phyloP scores from a whole-genome alignment of 2,113 vertebrate species.

The Cyprinodon tularosa region DNA sequence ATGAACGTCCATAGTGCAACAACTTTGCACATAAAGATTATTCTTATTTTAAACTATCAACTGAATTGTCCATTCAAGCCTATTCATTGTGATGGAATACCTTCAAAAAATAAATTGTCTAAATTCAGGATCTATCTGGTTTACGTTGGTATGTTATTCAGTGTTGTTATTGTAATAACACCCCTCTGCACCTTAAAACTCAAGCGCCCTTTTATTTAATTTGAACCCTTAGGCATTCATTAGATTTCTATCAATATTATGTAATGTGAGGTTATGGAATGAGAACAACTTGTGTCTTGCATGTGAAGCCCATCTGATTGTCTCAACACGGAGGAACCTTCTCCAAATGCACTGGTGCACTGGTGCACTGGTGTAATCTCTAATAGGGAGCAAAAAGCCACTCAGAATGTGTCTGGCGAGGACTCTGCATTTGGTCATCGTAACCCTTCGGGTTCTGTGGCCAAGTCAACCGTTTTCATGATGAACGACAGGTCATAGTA shows the following conservation, averaged over 20 bases:
- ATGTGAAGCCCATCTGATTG: constrained; percentile 55
- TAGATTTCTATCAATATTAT: constrained; percentile 22
- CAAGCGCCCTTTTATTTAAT: constrained; percentile 54
- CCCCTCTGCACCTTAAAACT: constrained; percentile 30
- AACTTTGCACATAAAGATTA: no score
- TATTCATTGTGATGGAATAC: constrained; percentile 3
- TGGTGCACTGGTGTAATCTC: constrained; percentile 37
- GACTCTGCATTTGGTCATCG: constrained; percentile 52
- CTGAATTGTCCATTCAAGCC: constrained; percentile 29
- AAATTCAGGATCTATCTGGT: constrained; percentile 11
- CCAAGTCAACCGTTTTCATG: constrained; percentile 70
- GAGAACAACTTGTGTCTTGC: constrained; percentile 16
- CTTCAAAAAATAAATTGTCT: constrained; percentile 3
- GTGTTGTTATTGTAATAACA: constrained; percentile 15
- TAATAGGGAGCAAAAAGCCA: constrained; percentile 50
- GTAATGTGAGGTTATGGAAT: constrained; percentile 11
- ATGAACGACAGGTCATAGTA: constrained; percentile 76
- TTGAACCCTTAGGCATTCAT: constrained; percentile 47
- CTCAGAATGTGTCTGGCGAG: constrained; percentile 45
- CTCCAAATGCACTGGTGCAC: constrained; percentile 27
- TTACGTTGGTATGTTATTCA: constrained; percentile 14
- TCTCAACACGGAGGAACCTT: constrained; percentile 49
- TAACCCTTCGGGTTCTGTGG: constrained; percentile 63
- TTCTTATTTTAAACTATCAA: neutral
- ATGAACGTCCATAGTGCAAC: neutral